Conservation (phyloP, 2,888 invertebrate species). For the Clivina fossor region DNA sequence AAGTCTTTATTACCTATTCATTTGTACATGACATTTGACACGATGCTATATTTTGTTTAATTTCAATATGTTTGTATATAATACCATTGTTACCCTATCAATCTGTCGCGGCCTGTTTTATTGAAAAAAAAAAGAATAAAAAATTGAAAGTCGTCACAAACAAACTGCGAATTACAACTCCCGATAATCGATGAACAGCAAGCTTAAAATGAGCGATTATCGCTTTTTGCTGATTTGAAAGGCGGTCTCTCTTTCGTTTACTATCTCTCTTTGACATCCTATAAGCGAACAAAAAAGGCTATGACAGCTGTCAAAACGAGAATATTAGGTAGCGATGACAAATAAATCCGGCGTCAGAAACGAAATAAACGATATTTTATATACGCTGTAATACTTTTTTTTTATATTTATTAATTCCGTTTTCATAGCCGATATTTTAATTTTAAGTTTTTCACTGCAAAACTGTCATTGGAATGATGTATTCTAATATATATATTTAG, state of each 20-base stretch:
- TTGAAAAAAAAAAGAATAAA: constrained; percentile 12
- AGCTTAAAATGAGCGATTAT: constrained; percentile 23
- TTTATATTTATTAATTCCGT: neutral
- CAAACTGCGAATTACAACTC: constrained; percentile 24
- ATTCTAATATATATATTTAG: too few species aligned
- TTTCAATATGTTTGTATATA: too few species aligned
- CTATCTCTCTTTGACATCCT: too few species aligned
- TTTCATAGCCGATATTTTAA: neutral
- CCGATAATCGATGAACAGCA: constrained; percentile 21
- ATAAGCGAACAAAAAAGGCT: constrained; percentile 18
- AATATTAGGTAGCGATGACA: constrained; percentile 28
- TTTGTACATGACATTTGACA: too few species aligned
- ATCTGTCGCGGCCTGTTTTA: too few species aligned
- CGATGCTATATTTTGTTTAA: too few species aligned
- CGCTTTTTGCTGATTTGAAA: constrained; percentile 21
- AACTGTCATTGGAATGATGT: too few species aligned
- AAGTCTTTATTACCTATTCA: too few species aligned
- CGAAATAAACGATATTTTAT: too few species aligned
- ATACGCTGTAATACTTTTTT: constrained; percentile 23
- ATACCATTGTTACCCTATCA: too few species aligned
- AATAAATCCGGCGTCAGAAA: constrained; percentile 25
- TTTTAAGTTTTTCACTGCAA: too few species aligned
- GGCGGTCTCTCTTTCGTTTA: too few species aligned
- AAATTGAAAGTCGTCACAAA: constrained; percentile 11
- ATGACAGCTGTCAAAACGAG: constrained; percentile 31